Percentiles rank a stretch among this genome's conserved stretches.
Conservation (phyloP, 1,140 invertebrate species). For the Stegodyphus mimosarum region DNA sequence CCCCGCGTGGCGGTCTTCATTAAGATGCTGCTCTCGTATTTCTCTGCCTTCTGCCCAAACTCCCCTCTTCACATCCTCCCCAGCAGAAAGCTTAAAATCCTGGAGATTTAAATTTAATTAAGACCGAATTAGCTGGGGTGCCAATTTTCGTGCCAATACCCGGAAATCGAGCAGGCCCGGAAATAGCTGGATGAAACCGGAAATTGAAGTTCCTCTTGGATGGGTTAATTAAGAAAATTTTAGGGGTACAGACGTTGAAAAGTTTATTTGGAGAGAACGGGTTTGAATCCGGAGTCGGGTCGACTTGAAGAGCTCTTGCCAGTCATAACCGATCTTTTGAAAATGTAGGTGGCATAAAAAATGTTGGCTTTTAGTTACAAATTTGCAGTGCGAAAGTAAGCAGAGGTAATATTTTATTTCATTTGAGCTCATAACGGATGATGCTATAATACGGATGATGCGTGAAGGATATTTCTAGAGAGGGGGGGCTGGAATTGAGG, state of each 20-base stretch:
- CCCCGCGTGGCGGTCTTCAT: conserved; percentile 27
- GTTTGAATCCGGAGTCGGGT: no score
- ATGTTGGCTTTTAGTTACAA: no score
- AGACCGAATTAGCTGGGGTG: conserved; percentile 47
- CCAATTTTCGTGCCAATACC: conserved; percentile 56
- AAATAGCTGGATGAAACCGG: conserved; percentile 34
- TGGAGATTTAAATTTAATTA: conserved; percentile 57
- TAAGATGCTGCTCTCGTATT: not conserved
- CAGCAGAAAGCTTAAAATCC: conserved; percentile 48
- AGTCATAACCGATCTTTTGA: not conserved
- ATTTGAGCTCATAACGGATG: no score
- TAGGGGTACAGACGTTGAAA: not conserved
- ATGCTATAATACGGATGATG: no score
- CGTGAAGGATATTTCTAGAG: no score
- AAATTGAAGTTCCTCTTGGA: conserved; percentile 50
- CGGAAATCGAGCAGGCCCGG: conserved; percentile 42
- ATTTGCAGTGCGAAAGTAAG: no score
- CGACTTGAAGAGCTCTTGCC: not conserved
- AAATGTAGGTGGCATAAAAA: no score
- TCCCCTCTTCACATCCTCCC: not conserved
- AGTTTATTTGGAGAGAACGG: not conserved
- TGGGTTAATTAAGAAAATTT: conserved; percentile 56
- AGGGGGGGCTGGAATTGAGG: no score
- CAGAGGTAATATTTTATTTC: no score
- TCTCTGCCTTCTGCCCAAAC: not conserved